Evolutionary conservation across 2,797 vertebrate genomes (phyloP).

Genomic region (Ptychadena robeensis): DNA sequence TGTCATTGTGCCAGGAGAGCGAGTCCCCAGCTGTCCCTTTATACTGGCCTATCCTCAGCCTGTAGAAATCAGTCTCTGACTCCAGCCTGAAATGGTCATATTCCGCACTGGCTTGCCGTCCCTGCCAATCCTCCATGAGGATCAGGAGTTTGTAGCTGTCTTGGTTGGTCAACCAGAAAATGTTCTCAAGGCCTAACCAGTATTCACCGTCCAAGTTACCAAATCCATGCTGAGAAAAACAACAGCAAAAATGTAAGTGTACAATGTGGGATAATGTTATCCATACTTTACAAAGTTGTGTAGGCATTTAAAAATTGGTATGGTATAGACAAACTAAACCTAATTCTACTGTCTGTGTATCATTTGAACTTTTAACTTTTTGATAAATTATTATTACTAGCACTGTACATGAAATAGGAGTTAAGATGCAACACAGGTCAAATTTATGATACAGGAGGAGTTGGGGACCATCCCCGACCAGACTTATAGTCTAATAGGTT

Average conservation of each 20-base stretch:
- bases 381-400: no score
- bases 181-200: conserved; percentile 89
- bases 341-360: no score
- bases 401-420: no score
- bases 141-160: conserved; percentile 81
- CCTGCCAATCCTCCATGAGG: conserved; percentile 89
- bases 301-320: no score
- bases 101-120: conserved; percentile 81
- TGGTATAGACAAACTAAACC: no score
- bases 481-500: no score
- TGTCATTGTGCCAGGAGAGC: conserved; percentile 91
- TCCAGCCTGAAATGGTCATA: conserved; percentile 86
- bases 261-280: not conserved
- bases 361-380: no score
- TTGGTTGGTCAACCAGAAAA: conserved; percentile 85
- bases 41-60: conserved; percentile 85
- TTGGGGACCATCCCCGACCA: no score
- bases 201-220: conserved; percentile 89
- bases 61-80: conserved; percentile 86
- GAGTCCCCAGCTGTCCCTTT: conserved; percentile 87
- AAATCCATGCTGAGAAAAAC: conserved; percentile 82
- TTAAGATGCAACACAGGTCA: no score
- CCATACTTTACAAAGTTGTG: not conserved
- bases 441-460: no score
- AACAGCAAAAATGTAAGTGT: not conserved